Evolutionary conservation across 1,140 invertebrate species (phyloP).

Genomic region (Trypoxylus dichotomus): DNA sequence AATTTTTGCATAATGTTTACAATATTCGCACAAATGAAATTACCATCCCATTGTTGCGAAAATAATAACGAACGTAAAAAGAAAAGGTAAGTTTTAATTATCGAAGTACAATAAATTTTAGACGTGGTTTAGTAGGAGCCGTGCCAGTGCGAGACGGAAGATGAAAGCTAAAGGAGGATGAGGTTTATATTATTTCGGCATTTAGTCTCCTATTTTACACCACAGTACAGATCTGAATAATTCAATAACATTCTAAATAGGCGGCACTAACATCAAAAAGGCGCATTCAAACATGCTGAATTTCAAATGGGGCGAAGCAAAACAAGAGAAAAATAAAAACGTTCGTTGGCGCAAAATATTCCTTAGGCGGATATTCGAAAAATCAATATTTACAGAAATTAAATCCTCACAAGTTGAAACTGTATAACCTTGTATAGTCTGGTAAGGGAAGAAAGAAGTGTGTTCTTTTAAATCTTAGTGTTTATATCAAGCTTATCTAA

Average conservation of each 20-base stretch:
- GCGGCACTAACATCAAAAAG: conserved; percentile 49
- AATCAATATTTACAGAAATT: background rate
- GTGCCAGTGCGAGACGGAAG: background rate
- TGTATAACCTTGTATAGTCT: background rate
- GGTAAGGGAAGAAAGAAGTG: too few relatives aligned
- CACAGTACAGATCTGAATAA: conserved; percentile 47
- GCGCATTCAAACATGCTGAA: conserved; percentile 23
- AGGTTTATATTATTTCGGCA: conserved; percentile 47
- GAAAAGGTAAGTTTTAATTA: conserved; percentile 6
- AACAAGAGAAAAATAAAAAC: background rate
- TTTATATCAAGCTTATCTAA: too few relatives aligned
- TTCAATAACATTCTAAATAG: conserved; percentile 50
- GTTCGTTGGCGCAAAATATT: background rate
- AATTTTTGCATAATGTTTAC: conserved; percentile 4
- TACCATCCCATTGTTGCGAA: background rate
- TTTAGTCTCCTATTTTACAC: conserved; percentile 48
- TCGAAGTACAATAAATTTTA: background rate
- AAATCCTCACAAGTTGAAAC: background rate
- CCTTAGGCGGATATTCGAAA: background rate
- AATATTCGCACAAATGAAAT: background rate
- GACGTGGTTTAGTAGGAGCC: background rate
- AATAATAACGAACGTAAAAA: conserved; percentile 10
- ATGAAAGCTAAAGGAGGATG: conserved; percentile 33
- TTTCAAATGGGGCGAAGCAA: conserved; percentile 3
- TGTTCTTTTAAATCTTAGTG: too few relatives aligned